Base-by-base conservation (phyloP, 92 coral and sea anemone species). In the Pocillopora grandis region DNA sequence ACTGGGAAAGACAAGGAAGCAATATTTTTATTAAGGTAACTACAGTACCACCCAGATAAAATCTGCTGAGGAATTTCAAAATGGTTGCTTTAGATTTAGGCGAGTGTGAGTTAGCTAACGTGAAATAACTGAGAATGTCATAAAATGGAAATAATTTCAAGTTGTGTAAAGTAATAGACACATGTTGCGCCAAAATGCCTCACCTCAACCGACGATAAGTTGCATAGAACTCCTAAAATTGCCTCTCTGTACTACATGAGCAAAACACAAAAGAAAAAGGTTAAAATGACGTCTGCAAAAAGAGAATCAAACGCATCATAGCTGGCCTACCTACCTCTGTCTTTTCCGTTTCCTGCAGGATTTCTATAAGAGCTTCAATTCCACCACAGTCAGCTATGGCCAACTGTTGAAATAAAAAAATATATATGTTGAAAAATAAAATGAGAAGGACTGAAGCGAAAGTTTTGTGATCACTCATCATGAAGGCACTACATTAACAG, bases 381-480 rank as follows among this genome's bases (percentile, higher is more conserved):
- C 99, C 99, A 23, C 93, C 99, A 76, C 96, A 93, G 52, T 95
- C 98, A 9, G 98, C 93, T 0, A 97, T 94, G 31, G 92, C 94
- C 69, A 94, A 20, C 99, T 94, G 36, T 21, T 60, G 59, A 67
- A 62, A 78, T 16, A 36, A 68, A 78, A 19, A 79, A 48, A 42
- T 3, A 1, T 42, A 7, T 3, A 42, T 7, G 7, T 42, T 42
- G 52, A 42, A 42, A 42, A 3, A 3, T 42, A 42, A 42, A 42
- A 42, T 42, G 52, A 42, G 8, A 42, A 42, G 52, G 8, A 42
- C 52, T 42, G 4, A 42, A 42, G 52, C 4, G 8, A 42, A 7
- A 42, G 52, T 42, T 42, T 3, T 42, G 52, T 42, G 52, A 42
- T 42, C 52, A 42, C 4, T 3, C 52, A 42, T 42, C 7, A 2